Evolutionary conservation across 92 coral and sea anemone species (phyloP).

Genomic region (Zoanthus gigantus): DNA sequence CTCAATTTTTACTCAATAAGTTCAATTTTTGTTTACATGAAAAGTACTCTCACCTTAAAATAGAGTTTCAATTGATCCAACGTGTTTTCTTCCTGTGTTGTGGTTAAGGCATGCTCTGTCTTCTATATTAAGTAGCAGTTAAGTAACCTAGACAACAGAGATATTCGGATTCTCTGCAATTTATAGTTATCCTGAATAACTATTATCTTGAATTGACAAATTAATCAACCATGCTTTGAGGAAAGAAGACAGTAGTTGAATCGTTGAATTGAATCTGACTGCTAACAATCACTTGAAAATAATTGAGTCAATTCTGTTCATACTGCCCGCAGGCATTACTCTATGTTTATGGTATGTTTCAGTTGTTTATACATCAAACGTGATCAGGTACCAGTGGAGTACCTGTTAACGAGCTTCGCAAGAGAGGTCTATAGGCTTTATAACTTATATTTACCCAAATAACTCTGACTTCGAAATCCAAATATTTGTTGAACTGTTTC

Average conservation of each 20-base stretch:
- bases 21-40: background rate
- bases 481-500: background rate
- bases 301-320: background rate
- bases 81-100: background rate
- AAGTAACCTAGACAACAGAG: constrained; percentile 3
- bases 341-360: constrained; percentile 6
- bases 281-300: background rate
- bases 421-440: background rate
- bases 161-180: background rate
- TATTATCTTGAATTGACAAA: background rate
- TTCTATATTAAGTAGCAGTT: background rate
- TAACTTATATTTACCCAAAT: background rate
- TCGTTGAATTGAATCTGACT: background rate
- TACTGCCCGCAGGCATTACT: background rate
- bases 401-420: background rate
- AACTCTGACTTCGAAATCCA: background rate
- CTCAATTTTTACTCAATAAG: background rate
- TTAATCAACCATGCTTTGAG: background rate
- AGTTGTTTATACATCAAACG: background rate
- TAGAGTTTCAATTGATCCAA: background rate
- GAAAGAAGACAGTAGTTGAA: background rate
- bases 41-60: background rate
- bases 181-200: background rate
- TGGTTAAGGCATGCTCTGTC: background rate
- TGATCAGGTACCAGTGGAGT: background rate